Evolutionary conservation across 2,113 vertebrate species (phyloP), one percentile per base, ranked within the genome.

Genomic region (Xyrauchen texanus): DNA sequence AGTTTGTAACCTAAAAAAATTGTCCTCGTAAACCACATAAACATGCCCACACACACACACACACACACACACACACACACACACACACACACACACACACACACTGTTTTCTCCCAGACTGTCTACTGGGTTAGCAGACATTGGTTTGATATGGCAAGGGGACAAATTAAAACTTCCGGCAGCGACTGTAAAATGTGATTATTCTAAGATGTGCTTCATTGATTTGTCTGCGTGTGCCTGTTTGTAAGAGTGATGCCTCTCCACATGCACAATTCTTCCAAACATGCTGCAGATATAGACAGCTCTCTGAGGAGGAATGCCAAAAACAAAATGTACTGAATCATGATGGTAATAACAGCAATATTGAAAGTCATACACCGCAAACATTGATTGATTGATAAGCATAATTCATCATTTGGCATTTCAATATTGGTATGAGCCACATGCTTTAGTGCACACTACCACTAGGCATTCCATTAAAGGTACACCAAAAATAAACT

Each of bases 171-270:
- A 76, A 21, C 53, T 67, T 78, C 66, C 60, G 64, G 72, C 55
- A 73, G 67, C 72, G 82, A 62, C 44, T 53, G 75, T 85, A 76
- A 84, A 71, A 85, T 89, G 82, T 84, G 88, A 88, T 89, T 88
- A 86, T 87, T 86, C 81, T 84, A 63, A 67, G 81, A 82, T 80
- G 66, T 21, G 77, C 80, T 82, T 82, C 82, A 84, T 81, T 12
- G 63, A 86, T 72, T 82, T 82, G 77, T 76, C 63, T 60, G 42
- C 47, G 44, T 46, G 55, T 3, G 4, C 21, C 21, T 58, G 5
- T 58, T 3, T 15, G 53, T 13, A 57, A 34, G 21, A 34, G 21
- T 34, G 21, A 34, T 5, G 34, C 51, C 12, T 57, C 34, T 71
- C 13, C 21, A 34, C 21, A 34, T 34, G 21, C 21, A 34, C 21